These are phyloP conservation scores for Chloropsis hardwickii DNA, from an alignment of 2,113 vertebrate species.

Conservation along the genomic window DNA sequence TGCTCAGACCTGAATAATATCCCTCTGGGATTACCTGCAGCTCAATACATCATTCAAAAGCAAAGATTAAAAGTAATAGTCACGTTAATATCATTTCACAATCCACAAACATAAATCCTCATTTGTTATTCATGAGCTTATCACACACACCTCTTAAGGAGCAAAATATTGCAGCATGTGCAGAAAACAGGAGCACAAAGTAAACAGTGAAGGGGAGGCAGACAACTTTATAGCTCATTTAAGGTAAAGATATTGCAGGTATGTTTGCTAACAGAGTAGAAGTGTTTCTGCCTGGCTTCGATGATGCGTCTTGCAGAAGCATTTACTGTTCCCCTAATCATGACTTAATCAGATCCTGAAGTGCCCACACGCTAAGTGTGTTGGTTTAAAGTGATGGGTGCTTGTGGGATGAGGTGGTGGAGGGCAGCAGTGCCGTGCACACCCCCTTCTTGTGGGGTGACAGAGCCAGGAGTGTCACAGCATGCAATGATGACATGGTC, in stretches of 20 bases:
- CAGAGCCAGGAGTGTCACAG: not conserved
- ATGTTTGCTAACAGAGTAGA: not conserved
- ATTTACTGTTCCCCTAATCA: not conserved
- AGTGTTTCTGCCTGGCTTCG: not conserved
- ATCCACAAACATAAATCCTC: constrained; percentile 60
- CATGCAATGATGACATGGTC: fast-evolving
- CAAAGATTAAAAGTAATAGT: constrained; percentile 66
- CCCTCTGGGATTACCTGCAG: constrained; percentile 58
- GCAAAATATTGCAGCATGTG: constrained; percentile 44
- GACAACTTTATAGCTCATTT: constrained; percentile 37
- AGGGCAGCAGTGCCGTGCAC: not conserved
- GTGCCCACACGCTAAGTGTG: not conserved
- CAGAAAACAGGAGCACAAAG: constrained; percentile 32
- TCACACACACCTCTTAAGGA: constrained; percentile 25
- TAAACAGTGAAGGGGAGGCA: constrained; percentile 1
- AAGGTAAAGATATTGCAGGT: constrained; percentile 21
- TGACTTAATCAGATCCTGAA: not conserved
- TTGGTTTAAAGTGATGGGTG: not conserved
- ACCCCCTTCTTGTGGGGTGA: fast-evolving
- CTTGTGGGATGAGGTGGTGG: not conserved
- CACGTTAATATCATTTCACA: constrained; percentile 53
- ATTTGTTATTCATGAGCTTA: constrained; percentile 66
- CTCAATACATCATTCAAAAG: constrained; percentile 46
- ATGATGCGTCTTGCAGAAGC: not conserved
- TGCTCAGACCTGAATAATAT: constrained; percentile 23